Evolutionary conservation across 2,888 invertebrate species (phyloP).

Genomic region (Autographa gamma): DNA sequence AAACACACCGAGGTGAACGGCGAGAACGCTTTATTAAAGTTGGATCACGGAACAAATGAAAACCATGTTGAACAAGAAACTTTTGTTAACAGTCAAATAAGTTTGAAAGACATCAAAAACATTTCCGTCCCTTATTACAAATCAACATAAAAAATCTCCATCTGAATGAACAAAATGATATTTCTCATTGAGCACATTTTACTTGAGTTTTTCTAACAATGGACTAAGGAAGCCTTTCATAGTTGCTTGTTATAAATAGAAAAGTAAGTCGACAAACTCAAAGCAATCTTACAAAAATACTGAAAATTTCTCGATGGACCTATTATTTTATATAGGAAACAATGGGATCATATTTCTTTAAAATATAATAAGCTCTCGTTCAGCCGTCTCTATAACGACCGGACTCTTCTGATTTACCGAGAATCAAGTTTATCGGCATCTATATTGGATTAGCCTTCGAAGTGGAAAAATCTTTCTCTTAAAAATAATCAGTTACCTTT

Average conservation of each 20-base stretch:
- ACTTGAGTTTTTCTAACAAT: too few relatives aligned
- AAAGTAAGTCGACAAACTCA: constrained; percentile 7
- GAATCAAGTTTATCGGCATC: constrained; percentile 50
- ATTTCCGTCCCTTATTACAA: too few relatives aligned
- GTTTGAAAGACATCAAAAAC: too few relatives aligned
- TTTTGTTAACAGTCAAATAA: too few relatives aligned
- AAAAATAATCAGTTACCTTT: not conserved
- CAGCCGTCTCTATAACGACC: constrained; percentile 6
- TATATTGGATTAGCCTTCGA: constrained; percentile 54
- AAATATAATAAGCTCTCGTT: constrained; percentile 14
- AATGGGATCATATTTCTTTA: constrained; percentile 15
- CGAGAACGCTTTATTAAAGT: too few relatives aligned
- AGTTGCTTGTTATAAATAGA: not conserved
- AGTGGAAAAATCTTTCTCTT: constrained; percentile 22
- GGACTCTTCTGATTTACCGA: constrained; percentile 47
- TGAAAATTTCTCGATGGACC: constrained; percentile 4
- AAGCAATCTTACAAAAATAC: constrained; percentile 14
- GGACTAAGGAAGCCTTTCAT: not conserved
- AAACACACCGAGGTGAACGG: too few relatives aligned
- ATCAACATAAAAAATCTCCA: too few relatives aligned
- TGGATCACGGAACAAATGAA: too few relatives aligned
- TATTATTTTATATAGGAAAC: constrained; percentile 16
- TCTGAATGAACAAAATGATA: too few relatives aligned
- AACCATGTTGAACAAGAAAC: too few relatives aligned
- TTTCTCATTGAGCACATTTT: too few relatives aligned